Evolutionary conservation across 2,113 vertebrate genomes (phyloP).

Genomic region (Pelecanoides urinatrix): DNA sequence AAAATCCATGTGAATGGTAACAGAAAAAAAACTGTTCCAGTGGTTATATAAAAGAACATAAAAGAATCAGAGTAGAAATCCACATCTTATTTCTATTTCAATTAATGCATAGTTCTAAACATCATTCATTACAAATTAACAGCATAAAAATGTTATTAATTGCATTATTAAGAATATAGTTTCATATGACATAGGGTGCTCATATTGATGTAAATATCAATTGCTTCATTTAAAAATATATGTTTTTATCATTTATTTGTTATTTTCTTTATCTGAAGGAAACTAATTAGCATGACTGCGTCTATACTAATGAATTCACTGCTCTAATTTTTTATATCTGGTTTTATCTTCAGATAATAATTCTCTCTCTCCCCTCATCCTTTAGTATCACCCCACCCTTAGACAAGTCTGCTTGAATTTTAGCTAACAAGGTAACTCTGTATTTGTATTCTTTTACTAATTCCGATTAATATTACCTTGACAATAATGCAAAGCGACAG

Average conservation of each 20-base stretch:
- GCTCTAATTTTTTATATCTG: background rate
- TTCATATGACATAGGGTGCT: background rate
- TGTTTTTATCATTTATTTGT: background rate
- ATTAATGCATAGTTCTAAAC: background rate
- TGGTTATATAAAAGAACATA: background rate
- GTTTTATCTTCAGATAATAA: constrained; percentile 12
- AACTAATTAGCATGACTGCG: background rate
- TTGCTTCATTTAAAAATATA: background rate
- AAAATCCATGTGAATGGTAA: background rate
- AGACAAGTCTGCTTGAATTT: constrained; percentile 36
- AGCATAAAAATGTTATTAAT: background rate
- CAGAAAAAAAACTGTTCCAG: background rate
- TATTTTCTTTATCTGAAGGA: background rate
- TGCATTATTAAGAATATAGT: background rate
- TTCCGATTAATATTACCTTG: background rate
- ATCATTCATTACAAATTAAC: background rate
- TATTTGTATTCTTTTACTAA: background rate
- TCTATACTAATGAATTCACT: background rate
- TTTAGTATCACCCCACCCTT: constrained; percentile 34
- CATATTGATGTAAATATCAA: background rate
- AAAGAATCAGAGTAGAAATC: background rate
- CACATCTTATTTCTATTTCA: background rate
- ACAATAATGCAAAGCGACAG: constrained; percentile 16
- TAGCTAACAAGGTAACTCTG: background rate
- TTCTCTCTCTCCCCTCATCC: background rate